A percentile compares a stretch with the other conserved stretches of the same genome.
These are phyloP conservation scores for Lampropteryx suffumata DNA, from an alignment of 2,888 invertebrate species.

Conservation along the genomic window DNA sequence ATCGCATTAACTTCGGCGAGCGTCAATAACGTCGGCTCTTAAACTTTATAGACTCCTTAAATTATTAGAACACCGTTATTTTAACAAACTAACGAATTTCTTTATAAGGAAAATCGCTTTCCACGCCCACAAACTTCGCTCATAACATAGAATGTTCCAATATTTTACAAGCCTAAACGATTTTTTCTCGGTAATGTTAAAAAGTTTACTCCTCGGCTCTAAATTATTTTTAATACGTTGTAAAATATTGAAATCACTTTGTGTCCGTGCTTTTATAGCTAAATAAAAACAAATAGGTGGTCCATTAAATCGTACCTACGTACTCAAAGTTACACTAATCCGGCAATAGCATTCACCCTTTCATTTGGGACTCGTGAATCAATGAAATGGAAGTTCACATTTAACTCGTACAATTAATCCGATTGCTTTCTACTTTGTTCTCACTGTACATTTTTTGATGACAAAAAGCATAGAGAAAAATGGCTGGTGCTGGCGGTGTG, in stretches of 20 bases:
- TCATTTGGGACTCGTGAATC: constrained; percentile 26
- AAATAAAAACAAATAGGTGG: constrained; percentile 22
- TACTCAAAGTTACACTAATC: constrained; percentile 29
- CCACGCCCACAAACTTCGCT: constrained; percentile 48
- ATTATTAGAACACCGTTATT: constrained; percentile 72
- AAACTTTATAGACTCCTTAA: constrained; percentile 71
- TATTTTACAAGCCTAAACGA: constrained; percentile 50
- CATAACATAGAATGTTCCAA: constrained; percentile 59
- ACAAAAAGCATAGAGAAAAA: constrained; percentile 35
- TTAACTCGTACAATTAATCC: constrained; percentile 45
- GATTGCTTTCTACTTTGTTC: constrained; percentile 42
- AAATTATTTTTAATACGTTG: constrained; percentile 41
- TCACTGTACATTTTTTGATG: constrained; percentile 39
- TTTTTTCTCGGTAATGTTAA: constrained; percentile 40
- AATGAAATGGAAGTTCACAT: constrained; percentile 47
- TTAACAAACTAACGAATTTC: constrained; percentile 70
- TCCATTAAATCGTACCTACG: constrained; percentile 17
- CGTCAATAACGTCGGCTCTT: constrained; percentile 67
- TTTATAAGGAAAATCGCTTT: constrained; percentile 61
- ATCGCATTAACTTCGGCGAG: constrained; percentile 65
- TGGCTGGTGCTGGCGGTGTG: constrained; percentile 27
- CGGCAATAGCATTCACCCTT: constrained; percentile 26
- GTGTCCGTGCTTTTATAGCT: constrained; percentile 18
- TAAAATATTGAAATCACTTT: constrained; percentile 35
- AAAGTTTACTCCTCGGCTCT: constrained; percentile 38